Evolutionary conservation across 92 coral and sea anemone genomes (phyloP), one percentile per base, ranked within the genome.

Genomic region (Parazoanthus darwini): DNA sequence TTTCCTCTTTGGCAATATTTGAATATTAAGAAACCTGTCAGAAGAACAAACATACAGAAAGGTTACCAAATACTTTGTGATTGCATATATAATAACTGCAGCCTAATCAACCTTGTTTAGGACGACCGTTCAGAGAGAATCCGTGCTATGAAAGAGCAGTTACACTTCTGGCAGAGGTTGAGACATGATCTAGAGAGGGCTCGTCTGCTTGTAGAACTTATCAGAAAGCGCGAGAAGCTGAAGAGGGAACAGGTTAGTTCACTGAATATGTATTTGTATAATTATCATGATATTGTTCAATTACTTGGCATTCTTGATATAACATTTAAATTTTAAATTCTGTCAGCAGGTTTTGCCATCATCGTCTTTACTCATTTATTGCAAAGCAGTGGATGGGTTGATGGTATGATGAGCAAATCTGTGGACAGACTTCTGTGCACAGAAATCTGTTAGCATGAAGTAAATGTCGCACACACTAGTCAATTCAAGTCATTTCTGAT

Each of bases 121-220:
- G 95, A 97, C 77, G 98, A 97, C 82, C 91, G 99, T 59, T 96
- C 98, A 26, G 97, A 94, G 90, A 95, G 99, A 81, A 97, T 97
- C 85, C 93, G 93, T 38, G 99, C 99, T 15, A 97, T 97, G 99
- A 97, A 97, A 80, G 99, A 97, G 80, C 99, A 97, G 68, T 88
- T 97, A 51, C 98, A 97, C 86, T 97, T 97, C 93, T 97, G 99
- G 99, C 99, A 97, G 85, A 94, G 99, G 88, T 91, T 97, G 78
- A 88, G 99, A 56, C 99, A 97, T 89, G 99, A 97, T 77, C 90
- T 97, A 80, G 99, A 97, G 90, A 92, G 99, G 71, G 99, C 99
- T 23, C 91, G 99, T 15, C 83, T 97, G 44, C 94, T 97, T 63
- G 99, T 97, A 75, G 99, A 97, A 78, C 91, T 97, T 73, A 97